Evolutionary conservation across 2,888 invertebrate genomes (phyloP).

Genomic region (Mactromeris polynyma): DNA sequence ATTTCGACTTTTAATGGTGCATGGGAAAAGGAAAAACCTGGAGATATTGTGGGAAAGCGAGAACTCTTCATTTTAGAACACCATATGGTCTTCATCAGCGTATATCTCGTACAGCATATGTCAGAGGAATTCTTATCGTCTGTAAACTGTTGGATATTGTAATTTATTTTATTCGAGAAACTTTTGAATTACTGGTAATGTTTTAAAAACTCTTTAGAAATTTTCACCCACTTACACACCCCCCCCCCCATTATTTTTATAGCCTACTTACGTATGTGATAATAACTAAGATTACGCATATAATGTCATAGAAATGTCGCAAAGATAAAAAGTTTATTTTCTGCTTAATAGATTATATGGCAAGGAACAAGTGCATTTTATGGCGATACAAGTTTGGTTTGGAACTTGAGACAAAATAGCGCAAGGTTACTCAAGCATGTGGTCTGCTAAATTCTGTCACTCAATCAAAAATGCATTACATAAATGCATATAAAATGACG

Average conservation of each 20-base stretch:
- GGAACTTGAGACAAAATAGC: neutral
- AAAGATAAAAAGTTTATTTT: neutral
- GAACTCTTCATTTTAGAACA: constrained; percentile 7
- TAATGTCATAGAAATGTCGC: neutral
- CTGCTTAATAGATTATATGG: neutral
- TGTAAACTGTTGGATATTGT: neutral
- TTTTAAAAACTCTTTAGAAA: neutral
- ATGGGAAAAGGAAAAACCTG: neutral
- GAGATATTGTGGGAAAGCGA: neutral
- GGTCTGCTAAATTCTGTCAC: neutral
- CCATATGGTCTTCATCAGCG: constrained; percentile 20
- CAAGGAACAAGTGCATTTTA: neutral
- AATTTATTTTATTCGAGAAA: neutral
- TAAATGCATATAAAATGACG: neutral
- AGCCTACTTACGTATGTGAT: neutral
- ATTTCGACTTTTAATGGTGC: neutral
- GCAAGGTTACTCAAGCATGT: neutral
- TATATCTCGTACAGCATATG: neutral
- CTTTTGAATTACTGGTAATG: neutral
- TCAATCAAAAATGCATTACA: neutral
- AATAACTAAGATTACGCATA: neutral
- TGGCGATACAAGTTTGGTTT: neutral
- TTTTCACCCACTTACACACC: neutral
- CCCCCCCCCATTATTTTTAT: neutral
- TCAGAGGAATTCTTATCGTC: neutral